A percentile compares a stretch with the other conserved stretches of the same genome.
Conservation (phyloP, 2,113 vertebrate genomes). For the Indicator indicator region DNA sequence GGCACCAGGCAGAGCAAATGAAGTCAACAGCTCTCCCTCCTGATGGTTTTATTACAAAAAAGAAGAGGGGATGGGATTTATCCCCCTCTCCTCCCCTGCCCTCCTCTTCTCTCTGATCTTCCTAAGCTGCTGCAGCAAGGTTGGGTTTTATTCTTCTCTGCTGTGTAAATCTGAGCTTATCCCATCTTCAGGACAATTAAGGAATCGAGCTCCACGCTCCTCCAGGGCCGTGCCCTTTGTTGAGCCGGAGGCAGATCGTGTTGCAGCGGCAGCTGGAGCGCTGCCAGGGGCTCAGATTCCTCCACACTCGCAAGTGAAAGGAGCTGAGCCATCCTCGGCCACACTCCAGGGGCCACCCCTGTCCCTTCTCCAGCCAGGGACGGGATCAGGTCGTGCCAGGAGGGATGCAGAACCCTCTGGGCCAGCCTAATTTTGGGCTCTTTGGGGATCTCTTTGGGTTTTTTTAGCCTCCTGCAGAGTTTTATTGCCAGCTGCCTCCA, state of each 20-base stretch:
- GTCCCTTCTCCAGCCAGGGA: neutral
- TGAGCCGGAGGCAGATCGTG: neutral
- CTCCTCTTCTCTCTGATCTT: neutral
- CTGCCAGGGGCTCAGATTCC: neutral
- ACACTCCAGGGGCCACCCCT: rapidly evolving
- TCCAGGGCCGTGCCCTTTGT: neutral
- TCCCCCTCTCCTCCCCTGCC: neutral
- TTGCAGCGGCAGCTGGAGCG: neutral
- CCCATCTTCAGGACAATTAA: neutral
- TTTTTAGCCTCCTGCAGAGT: neutral
- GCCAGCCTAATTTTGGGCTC: neutral
- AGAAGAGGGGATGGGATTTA: neutral
- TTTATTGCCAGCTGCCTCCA: neutral
- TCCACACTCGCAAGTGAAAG: neutral
- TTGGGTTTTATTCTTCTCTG: neutral
- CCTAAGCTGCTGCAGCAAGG: neutral
- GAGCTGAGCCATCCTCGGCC: neutral
- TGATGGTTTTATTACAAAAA: slow-evolving; percentile 15
- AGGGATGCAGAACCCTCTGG: neutral
- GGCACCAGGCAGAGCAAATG: neutral
- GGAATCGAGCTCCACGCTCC: neutral
- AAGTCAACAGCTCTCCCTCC: slow-evolving; percentile 16
- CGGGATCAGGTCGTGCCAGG: rapidly evolving
- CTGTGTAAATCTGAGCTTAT: slow-evolving; percentile 64
- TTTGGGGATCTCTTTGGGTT: rapidly evolving